Evolutionary conservation across 92 coral and sea anemone genomes (phyloP).

Genomic region (Actinostola sp.): DNA sequence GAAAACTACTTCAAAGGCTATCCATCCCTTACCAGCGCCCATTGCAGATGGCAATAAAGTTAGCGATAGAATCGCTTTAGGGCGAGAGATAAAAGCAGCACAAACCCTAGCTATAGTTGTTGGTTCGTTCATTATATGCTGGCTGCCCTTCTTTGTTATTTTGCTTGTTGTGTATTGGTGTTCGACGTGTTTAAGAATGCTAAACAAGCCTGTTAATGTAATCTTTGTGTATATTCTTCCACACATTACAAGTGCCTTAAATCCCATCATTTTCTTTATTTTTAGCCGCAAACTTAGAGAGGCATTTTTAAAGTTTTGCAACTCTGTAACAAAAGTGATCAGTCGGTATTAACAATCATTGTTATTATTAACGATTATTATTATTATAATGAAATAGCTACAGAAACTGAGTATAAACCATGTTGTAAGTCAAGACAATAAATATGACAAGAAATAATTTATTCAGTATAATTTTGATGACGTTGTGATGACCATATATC

Average conservation of each 20-base stretch:
- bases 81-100: constrained; percentile 59
- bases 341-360: constrained; percentile 7
- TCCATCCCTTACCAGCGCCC: constrained; percentile 29
- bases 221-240: constrained; percentile 51
- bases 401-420: no score
- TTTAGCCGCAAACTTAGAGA: constrained; percentile 53
- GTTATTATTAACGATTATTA: no score
- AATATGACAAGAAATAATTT: no score
- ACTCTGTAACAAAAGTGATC: constrained; percentile 8
- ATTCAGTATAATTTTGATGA: no score
- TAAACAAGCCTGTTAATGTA: constrained; percentile 36
- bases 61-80: constrained; percentile 13
- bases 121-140: constrained; percentile 39
- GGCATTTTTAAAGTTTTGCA: constrained; percentile 46
- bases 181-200: constrained; percentile 19
- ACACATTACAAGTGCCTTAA: constrained; percentile 50
- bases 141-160: constrained; percentile 61
- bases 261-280: constrained; percentile 54
- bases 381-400: no score
- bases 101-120: constrained; percentile 58
- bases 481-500: no score
- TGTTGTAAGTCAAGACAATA: no score
- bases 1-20: constrained; percentile 30
- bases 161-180: constrained; percentile 49
- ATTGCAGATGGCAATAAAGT: constrained; percentile 37